Percentiles rank a stretch among this genome's conserved stretches.
Conservation (phyloP, 2,888 invertebrate species). For the Leptura quadrifasciata region DNA sequence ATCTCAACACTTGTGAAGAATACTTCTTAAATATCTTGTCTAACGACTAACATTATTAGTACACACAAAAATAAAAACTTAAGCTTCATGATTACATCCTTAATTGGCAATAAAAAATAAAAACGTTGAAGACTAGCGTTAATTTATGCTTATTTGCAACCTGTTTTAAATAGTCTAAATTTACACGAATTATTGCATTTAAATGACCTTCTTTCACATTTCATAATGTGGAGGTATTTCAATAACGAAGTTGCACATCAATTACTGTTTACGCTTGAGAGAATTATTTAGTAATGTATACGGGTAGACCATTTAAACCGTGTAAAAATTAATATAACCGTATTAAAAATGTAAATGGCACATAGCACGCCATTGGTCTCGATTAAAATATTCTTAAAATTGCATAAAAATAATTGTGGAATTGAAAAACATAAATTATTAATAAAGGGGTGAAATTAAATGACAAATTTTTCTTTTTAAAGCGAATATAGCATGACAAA, state of each 20-base stretch:
- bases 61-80: too few relatives aligned
- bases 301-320: background rate
- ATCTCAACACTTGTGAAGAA: too few relatives aligned
- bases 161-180: background rate
- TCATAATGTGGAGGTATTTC: constrained; percentile 1
- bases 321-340: background rate
- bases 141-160: background rate
- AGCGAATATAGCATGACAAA: background rate
- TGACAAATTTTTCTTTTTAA: background rate
- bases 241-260: background rate
- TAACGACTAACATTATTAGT: too few relatives aligned
- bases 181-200: background rate
- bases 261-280: background rate
- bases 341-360: background rate
- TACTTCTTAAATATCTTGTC: too few relatives aligned
- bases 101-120: background rate
- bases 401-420: background rate
- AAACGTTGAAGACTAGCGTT: background rate
- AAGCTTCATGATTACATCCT: background rate
- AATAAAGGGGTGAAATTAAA: background rate
- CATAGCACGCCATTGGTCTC: background rate
- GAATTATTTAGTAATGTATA: constrained; percentile 1
- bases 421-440: background rate
- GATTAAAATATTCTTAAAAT: background rate
- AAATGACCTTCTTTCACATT: background rate